These are phyloP conservation scores for Conger conger DNA, from an alignment of 2,113 vertebrate species.

Conservation along the genomic window DNA sequence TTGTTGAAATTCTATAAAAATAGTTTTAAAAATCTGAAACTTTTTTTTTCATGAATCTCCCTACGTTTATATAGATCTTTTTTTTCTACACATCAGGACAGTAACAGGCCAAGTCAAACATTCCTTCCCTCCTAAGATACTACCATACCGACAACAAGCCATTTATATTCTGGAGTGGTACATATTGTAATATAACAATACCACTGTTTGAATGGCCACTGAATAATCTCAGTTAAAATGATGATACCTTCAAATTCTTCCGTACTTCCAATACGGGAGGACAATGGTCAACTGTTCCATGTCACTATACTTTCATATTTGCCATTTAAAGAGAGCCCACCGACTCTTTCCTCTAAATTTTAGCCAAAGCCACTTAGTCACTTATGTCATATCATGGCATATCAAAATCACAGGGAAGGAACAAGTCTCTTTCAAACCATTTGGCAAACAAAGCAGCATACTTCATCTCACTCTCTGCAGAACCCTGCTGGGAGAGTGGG, in stretches of 20 bases:
- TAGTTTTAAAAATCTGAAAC: constrained; percentile 71
- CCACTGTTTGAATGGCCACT: constrained; percentile 1
- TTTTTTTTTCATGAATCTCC: constrained; percentile 60
- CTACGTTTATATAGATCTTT: constrained; percentile 46
- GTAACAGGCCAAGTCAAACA: constrained; percentile 50
- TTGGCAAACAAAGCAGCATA: constrained; percentile 41
- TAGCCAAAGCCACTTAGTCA: not conserved
- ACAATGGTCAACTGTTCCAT: not conserved
- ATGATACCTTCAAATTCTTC: not conserved
- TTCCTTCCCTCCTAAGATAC: constrained; percentile 60
- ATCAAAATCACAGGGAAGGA: constrained; percentile 65
- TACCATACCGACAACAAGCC: constrained; percentile 24
- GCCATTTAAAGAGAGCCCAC: not conserved
- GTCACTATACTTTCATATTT: not conserved
- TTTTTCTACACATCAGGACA: constrained; percentile 52
- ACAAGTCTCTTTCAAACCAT: constrained; percentile 36
- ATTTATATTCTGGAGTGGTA: not conserved
- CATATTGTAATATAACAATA: not conserved
- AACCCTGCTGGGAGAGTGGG: not conserved
- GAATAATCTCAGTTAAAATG: not conserved
- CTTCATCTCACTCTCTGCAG: not conserved
- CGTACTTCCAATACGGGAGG: not conserved
- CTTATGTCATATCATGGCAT: constrained; percentile 26
- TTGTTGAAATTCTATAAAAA: constrained; percentile 70
- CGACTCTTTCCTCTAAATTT: too few relatives aligned